phyloP scores from a whole-genome alignment of 2,113 vertebrate species.

The Jaculus jaculus region DNA sequence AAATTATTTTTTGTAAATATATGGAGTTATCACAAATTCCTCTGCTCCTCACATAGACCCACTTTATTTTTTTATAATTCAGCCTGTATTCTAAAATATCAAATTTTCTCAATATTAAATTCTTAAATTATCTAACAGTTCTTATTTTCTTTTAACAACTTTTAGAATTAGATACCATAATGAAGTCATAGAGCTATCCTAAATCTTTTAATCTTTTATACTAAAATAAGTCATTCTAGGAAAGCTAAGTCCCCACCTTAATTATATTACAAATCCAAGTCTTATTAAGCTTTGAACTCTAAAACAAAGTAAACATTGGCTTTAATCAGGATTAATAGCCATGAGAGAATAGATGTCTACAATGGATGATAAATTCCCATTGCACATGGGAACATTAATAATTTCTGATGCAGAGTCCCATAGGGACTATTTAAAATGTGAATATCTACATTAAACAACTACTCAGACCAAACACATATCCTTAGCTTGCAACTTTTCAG shows the following conservation, averaged over 20 bases:
- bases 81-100: background rate
- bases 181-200: background rate
- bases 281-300: conserved; percentile 61
- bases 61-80: conserved; percentile 17
- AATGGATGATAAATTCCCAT: conserved; percentile 34
- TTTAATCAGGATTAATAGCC: conserved; percentile 45
- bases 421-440: background rate
- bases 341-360: conserved; percentile 43
- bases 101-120: conserved; percentile 2
- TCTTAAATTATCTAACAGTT: background rate
- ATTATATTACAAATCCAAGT: conserved; percentile 67
- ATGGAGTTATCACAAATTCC: background rate
- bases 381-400: conserved; percentile 14
- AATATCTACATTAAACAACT: background rate
- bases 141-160: conserved; percentile 9
- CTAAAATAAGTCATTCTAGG: conserved; percentile 60
- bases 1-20: conserved; percentile 25
- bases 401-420: conserved; percentile 23
- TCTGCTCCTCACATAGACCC: background rate
- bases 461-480: background rate
- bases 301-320: conserved; percentile 52
- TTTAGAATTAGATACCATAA: conserved; percentile 30
- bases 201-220: conserved; percentile 48
- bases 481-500: background rate
- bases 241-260: conserved; percentile 53